phyloP scores from a whole-genome alignment of 2,797 vertebrate genomes.

The Leptodactylus fallax region DNA sequence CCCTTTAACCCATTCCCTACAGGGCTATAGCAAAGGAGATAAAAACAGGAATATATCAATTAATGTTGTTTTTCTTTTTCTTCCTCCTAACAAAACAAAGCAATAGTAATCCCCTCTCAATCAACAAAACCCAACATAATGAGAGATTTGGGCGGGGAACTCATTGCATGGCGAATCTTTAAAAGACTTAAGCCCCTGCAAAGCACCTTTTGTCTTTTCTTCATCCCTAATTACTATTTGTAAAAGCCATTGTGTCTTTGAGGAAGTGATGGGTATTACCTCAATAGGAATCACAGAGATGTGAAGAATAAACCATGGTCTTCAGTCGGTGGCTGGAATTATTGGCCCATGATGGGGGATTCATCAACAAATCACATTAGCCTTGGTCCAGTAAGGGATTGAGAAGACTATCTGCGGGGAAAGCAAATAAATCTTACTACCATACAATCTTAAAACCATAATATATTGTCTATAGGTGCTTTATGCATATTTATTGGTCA shows the following conservation, averaged over 20 bases:
- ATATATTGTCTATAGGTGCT: too few relatives aligned
- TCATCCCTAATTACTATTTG: slow-evolving; percentile 86
- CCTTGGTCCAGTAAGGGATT: neutral
- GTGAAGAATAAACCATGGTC: slow-evolving; percentile 69
- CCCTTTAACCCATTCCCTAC: slow-evolving; percentile 51
- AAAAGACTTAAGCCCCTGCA: slow-evolving; percentile 85
- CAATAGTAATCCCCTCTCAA: slow-evolving; percentile 87
- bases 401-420: neutral
- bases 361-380: slow-evolving; percentile 18
- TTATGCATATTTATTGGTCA: too few relatives aligned
- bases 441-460: too few relatives aligned
- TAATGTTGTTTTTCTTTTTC: slow-evolving; percentile 84
- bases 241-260: slow-evolving; percentile 82
- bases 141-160: slow-evolving; percentile 83
- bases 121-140: slow-evolving; percentile 86
- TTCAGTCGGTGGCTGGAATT: slow-evolving; percentile 57
- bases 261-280: slow-evolving; percentile 61
- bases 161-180: slow-evolving; percentile 88
- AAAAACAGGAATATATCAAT: slow-evolving; percentile 91
- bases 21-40: slow-evolving; percentile 36
- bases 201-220: slow-evolving; percentile 81
- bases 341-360: slow-evolving; percentile 52
- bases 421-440: slow-evolving; percentile 1
- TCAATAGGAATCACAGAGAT: slow-evolving; percentile 66
- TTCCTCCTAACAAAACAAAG: slow-evolving; percentile 80